Percentiles rank a stretch among this genome's conserved stretches.
Conservation (phyloP, 1,140 invertebrate species). For the Bombus consobrinus region DNA sequence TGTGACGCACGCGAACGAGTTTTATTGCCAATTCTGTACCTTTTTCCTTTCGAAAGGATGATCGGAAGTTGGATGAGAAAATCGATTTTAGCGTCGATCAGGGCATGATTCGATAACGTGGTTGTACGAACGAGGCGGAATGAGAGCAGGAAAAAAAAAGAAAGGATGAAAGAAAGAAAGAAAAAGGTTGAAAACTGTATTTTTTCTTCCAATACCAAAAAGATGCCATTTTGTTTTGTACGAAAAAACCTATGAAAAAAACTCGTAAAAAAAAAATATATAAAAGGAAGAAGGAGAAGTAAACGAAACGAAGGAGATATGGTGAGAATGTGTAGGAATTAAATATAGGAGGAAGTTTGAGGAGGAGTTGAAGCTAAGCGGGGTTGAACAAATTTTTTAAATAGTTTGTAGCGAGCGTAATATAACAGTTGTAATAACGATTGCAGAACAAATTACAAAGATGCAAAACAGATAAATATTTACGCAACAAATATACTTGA, state of each 20-base stretch:
- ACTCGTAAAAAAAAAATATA: conserved; percentile 71
- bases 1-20: conserved; percentile 10
- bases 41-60: neutral
- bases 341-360: neutral
- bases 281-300: conserved; percentile 57
- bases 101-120: conserved; percentile 8
- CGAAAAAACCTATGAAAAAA: conserved; percentile 75
- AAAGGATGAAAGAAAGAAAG: conserved; percentile 40
- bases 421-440: conserved; percentile 73
- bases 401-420: conserved; percentile 72
- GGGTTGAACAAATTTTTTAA: conserved; percentile 62
- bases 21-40: conserved; percentile 11
- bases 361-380: conserved; percentile 20
- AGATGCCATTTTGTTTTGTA: conserved; percentile 81
- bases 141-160: conserved; percentile 55
- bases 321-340: neutral
- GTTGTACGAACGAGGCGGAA: conserved; percentile 44
- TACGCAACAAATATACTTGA: conserved; percentile 64
- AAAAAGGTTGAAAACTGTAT: conserved; percentile 74
- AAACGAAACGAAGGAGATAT: conserved; percentile 24
- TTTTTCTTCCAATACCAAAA: conserved; percentile 83
- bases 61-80: neutral
- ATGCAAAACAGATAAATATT: conserved; percentile 28
- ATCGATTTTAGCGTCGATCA: neutral
- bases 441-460: conserved; percentile 44